A percentile compares a stretch with the other conserved stretches of the same genome.
Conservation (phyloP, 2,797 vertebrate species). For the Ciconia nigra region DNA sequence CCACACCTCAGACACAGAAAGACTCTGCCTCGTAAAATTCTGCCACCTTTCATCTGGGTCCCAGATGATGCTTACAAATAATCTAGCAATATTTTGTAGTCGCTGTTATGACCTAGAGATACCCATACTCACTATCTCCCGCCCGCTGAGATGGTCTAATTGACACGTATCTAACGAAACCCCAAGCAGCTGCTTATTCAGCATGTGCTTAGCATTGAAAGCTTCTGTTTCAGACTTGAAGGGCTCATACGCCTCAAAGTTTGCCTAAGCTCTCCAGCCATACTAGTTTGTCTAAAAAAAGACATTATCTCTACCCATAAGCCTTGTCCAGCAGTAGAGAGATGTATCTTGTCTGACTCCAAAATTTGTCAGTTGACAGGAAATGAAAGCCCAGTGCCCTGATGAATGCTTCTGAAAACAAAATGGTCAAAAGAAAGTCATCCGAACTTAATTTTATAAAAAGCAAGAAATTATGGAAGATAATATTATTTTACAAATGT, state of each 20-base stretch:
- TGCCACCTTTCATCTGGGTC: background rate
- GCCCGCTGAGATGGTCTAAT: background rate
- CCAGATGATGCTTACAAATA: background rate
- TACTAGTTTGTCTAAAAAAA: background rate
- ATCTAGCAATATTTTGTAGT: background rate
- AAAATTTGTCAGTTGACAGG: background rate
- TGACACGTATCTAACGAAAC: background rate
- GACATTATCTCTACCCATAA: background rate
- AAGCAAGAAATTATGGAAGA: background rate
- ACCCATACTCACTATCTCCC: background rate
- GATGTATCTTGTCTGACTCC: background rate
- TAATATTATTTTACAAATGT: background rate
- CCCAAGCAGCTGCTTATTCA: background rate
- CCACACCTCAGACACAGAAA: background rate
- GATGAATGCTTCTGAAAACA: background rate
- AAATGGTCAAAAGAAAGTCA: background rate
- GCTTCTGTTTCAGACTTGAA: background rate
- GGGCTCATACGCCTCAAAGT: background rate
- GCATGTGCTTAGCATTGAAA: background rate
- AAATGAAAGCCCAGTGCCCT: background rate
- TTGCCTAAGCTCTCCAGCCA: background rate
- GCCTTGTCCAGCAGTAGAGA: background rate
- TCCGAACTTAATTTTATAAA: background rate
- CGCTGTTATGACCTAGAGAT: accelerated
- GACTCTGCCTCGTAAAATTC: background rate